These are phyloP conservation scores for Ciona savignyi DNA, from an alignment of 23 tunicate species.

Conservation along the genomic window DNA sequence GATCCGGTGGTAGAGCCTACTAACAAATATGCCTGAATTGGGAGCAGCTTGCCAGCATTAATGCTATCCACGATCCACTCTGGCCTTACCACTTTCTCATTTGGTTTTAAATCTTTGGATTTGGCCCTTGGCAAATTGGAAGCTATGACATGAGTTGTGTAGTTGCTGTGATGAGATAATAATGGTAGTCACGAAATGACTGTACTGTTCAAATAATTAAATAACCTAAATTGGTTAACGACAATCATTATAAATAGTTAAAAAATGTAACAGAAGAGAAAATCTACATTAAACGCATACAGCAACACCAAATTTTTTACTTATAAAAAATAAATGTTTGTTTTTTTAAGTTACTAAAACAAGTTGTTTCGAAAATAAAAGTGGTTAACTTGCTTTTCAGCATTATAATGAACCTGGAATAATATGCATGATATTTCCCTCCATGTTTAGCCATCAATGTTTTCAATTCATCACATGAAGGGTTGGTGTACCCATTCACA, in stretches of 20 bases:
- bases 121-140: conserved; percentile 71
- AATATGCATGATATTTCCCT: conserved; percentile 74
- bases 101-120: conserved; percentile 53
- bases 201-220: no score
- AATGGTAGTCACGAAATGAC: no score
- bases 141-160: conserved; percentile 80
- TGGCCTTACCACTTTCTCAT: conserved; percentile 83
- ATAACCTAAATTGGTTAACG: no score
- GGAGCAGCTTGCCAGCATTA: conserved; percentile 42
- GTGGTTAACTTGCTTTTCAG: no score
- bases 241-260: no score
- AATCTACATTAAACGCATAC: no score
- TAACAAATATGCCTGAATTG: conserved; percentile 41
- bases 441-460: conserved; percentile 84
- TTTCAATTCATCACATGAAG: conserved; percentile 75
- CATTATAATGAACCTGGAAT: conserved; percentile 55
- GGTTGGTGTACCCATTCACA: conserved; percentile 93
- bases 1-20: no score
- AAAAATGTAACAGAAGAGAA: no score
- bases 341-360: no score
- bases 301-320: no score
- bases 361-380: no score
- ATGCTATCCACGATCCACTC: conserved; percentile 84
- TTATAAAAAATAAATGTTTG: no score
- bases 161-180: not conserved